These are phyloP conservation scores for Dunckerocampus dactyliophorus DNA, from an alignment of 2,113 vertebrate genomes.

Conservation along the genomic window DNA sequence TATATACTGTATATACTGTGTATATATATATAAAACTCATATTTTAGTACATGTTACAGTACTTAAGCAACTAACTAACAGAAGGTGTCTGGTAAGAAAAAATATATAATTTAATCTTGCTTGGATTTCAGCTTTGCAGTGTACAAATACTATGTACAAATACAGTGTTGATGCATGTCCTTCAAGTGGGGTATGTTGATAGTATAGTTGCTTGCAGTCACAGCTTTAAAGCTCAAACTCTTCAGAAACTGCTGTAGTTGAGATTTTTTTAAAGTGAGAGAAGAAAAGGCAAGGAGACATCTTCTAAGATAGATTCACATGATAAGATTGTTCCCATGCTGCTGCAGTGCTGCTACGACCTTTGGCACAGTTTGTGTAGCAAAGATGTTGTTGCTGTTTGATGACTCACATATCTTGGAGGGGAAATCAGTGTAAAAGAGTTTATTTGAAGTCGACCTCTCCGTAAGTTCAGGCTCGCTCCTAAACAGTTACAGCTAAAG, in stretches of 20 bases:
- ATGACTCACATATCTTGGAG: conserved; percentile 7
- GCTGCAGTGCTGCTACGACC: conserved; percentile 4
- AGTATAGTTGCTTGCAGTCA: background rate
- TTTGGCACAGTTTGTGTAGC: conserved; percentile 11
- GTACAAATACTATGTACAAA: background rate
- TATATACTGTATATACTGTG: too few species aligned
- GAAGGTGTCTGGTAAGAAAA: too few species aligned
- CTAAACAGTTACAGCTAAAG: background rate
- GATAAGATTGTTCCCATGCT: conserved; percentile 9
- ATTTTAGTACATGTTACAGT: too few species aligned
- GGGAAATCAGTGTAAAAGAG: conserved; percentile 3
- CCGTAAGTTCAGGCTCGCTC: background rate
- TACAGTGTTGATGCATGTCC: background rate
- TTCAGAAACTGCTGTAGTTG: conserved; percentile 2
- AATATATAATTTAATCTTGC: too few species aligned
- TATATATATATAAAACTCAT: too few species aligned
- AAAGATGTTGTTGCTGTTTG: conserved; percentile 16
- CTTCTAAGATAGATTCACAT: conserved; percentile 9
- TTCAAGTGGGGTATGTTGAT: background rate
- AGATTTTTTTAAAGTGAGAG: background rate
- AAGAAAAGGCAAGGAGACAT: background rate
- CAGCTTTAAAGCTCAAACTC: conserved; percentile 2
- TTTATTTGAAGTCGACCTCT: conserved; percentile 9
- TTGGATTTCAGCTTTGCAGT: too few species aligned
- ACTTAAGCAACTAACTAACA: too few species aligned